Base-by-base conservation (phyloP, 2,888 invertebrate species). In the Tholera decimalis region DNA sequence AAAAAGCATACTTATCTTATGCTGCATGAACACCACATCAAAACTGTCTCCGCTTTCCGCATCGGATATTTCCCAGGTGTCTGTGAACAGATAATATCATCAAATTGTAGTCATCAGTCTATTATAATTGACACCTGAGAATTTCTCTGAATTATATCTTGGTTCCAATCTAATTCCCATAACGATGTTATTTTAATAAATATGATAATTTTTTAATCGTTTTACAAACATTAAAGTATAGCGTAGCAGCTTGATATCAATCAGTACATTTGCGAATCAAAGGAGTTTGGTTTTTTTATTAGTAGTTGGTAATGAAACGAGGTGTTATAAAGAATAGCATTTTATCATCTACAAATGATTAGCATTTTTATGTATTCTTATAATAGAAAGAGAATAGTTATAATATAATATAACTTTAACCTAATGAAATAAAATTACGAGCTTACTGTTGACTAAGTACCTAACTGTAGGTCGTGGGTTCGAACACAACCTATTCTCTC, bases 101-200 rank as follows among this genome's bases (percentile, higher is more conserved):
- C 24, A 67, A 66, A 67, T 43, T 66, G 41, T 66, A 20, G 41
- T 35, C 7, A 18, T 22, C 44, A 37, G 28, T n/a, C 18, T 49
- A 20, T 22, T 30, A 41, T 67, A 57, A 66, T 30, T 57, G 67
- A 57, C 57, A 67, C 49, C 30, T 50, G 57, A 67, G 57, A 67
- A 35, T 67, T 44, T 30, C 30, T 30, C 35, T 57, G 20, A 24
- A 67, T 43, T 49, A 41, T 66, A 66, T 66, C 67, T 11, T 1
- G 22, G 41, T 50, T 67, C n/a, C 24, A 57, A 66, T 66, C 66
- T 67, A 6, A 66, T 37, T 57, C 49, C 18, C 66, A 22, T 68
- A 51, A 39, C 30, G 3, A 35, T 46, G 26, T 33, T 18, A 37
- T 49, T 44, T 39, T 28, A 41, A 66, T 55, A 35, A 33, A 35